Conservation (phyloP, 2,113 vertebrate species). For the Anoura caudifer region DNA sequence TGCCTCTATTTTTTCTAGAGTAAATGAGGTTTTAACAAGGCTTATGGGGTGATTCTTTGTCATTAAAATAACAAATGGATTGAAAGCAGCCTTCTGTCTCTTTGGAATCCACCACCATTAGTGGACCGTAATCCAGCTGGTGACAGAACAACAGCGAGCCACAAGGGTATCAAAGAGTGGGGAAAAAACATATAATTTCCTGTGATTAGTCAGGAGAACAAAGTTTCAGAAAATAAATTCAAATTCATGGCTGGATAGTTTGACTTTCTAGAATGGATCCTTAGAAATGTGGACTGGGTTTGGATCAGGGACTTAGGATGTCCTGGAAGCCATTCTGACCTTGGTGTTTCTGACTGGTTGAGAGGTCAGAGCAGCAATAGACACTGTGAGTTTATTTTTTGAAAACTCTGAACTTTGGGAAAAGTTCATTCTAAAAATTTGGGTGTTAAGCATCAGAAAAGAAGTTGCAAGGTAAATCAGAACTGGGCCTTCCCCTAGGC, state of each 20-base stretch:
- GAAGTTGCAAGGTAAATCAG: not conserved
- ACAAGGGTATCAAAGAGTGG: not conserved
- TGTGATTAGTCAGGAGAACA: not conserved
- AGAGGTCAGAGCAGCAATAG: not conserved
- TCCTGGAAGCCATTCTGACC: not conserved
- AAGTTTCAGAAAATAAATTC: conserved; percentile 34
- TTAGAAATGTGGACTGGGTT: not conserved
- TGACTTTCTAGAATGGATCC: not conserved
- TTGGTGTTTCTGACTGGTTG: not conserved
- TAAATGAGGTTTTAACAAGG: conserved; percentile 84
- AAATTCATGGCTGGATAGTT: not conserved
- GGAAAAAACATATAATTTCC: not conserved
- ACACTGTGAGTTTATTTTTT: not conserved
- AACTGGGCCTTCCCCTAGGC: not conserved
- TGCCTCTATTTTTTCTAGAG: conserved; percentile 77
- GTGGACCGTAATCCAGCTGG: conserved; percentile 81
- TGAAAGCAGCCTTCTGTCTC: conserved; percentile 81
- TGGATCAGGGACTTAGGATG: not conserved
- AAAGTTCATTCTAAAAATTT: not conserved
- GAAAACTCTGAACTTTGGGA: not conserved
- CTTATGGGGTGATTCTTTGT: conserved; percentile 80
- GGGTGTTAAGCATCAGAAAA: not conserved
- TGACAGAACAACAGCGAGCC: conserved; percentile 71
- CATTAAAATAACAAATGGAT: conserved; percentile 84
- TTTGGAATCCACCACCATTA: conserved; percentile 78